Evolutionary conservation across 2,797 vertebrate species (phyloP).

Genomic region (Acestrorhynchus altus): DNA sequence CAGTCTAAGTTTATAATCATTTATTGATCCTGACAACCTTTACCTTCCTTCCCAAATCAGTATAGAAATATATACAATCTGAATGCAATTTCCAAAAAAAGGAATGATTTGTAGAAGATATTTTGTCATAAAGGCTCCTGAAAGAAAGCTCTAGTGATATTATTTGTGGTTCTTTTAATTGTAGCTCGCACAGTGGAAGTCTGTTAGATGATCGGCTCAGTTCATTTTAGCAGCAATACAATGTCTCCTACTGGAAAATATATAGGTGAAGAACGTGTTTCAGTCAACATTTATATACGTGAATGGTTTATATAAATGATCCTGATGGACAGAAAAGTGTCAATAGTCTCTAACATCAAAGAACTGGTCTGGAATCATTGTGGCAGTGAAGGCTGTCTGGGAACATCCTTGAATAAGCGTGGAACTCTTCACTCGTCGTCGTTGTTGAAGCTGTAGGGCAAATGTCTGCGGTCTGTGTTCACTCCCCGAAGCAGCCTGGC

Average conservation of each 20-base stretch:
- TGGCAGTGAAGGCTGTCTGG: not conserved
- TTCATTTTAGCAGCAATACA: slow-evolving; percentile 11
- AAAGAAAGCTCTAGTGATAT: not conserved
- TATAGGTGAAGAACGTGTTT: not conserved
- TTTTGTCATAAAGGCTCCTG: not conserved
- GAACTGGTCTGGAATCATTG: not conserved
- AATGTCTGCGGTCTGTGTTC: fast-evolving
- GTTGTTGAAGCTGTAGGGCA: not conserved
- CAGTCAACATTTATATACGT: not conserved
- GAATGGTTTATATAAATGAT: not conserved
- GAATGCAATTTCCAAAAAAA: not conserved
- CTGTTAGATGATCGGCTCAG: slow-evolving; percentile 12
- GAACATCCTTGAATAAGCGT: not conserved
- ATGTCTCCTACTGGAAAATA: not conserved
- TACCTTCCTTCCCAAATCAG: not conserved
- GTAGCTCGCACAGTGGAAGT: not conserved
- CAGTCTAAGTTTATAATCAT: too few species aligned
- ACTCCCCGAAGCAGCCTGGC: slow-evolving; percentile 67
- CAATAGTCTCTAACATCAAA: not conserved
- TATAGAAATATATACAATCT: slow-evolving; percentile 3
- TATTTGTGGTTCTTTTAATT: not conserved
- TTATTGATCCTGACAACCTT: too few species aligned
- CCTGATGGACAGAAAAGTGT: not conserved
- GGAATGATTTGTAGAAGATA: not conserved
- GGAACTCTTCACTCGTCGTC: not conserved